These are phyloP conservation scores for Oryzias javanicus DNA, from an alignment of 2,113 vertebrate genomes.

Conservation along the genomic window DNA sequence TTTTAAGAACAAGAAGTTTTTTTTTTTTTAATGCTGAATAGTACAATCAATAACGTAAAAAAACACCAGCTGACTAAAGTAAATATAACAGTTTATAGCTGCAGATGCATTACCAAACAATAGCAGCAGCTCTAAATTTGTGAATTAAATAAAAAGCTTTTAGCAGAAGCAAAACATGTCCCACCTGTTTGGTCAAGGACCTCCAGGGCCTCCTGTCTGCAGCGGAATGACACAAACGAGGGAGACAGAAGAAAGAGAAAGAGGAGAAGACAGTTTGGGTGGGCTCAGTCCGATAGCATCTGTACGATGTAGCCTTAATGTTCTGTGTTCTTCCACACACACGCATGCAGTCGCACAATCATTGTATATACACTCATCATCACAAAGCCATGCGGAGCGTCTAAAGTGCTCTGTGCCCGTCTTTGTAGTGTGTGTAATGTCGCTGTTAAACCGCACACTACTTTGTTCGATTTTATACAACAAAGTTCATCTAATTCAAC, in stretches of 20 bases:
- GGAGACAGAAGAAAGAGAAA: slow-evolving; percentile 53
- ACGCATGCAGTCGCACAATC: slow-evolving; percentile 14
- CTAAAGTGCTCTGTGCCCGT: slow-evolving; percentile 65
- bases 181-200: slow-evolving; percentile 93
- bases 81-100: neutral
- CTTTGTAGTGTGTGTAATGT: slow-evolving; percentile 76
- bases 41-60: too few species aligned
- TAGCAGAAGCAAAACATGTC: slow-evolving; percentile 53
- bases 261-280: slow-evolving; percentile 69
- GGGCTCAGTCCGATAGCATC: slow-evolving; percentile 71
- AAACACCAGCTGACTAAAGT: too few species aligned
- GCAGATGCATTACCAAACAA: neutral
- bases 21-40: too few species aligned
- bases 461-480: slow-evolving; percentile 76
- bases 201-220: slow-evolving; percentile 88
- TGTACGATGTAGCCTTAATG: slow-evolving; percentile 72
- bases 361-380: slow-evolving; percentile 70
- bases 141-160: slow-evolving; percentile 6
- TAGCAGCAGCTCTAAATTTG: slow-evolving; percentile 2
- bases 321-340: slow-evolving; percentile 49
- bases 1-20: too few species aligned
- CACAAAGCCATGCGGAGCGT: slow-evolving; percentile 63
- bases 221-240: slow-evolving; percentile 61
- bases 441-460: slow-evolving; percentile 65
- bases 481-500: slow-evolving; percentile 73